A percentile compares a stretch with the other conserved stretches of the same genome.
These are phyloP conservation scores for Cyprinodon diabolis DNA, from an alignment of 2,797 vertebrate genomes.

Conservation along the genomic window DNA sequence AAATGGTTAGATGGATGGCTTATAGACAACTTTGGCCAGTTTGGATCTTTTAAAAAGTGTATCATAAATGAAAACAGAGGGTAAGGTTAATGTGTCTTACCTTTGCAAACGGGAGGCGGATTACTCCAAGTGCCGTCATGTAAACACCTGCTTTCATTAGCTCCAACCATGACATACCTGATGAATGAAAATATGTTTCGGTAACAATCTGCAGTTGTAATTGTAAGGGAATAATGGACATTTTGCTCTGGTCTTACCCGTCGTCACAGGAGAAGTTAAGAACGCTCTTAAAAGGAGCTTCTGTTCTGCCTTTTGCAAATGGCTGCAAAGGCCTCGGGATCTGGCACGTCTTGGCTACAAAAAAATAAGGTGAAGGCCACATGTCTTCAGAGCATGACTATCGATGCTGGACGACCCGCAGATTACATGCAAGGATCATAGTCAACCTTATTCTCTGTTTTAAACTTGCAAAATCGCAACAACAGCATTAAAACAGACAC, in stretches of 20 bases:
- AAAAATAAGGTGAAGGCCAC: slow-evolving; percentile 3
- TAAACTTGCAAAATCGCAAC: not conserved
- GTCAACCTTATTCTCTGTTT: not conserved
- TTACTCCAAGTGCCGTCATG: slow-evolving; percentile 85
- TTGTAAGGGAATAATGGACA: no score
- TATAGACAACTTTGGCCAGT: not conserved
- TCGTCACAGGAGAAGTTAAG: slow-evolving; percentile 84
- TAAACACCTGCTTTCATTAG: slow-evolving; percentile 81
- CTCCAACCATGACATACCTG: slow-evolving; percentile 86
- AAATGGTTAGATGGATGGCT: no score
- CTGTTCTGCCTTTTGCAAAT: slow-evolving; percentile 72
- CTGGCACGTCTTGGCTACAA: slow-evolving; percentile 83
- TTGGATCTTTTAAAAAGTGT: not conserved
- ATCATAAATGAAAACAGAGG: not conserved
- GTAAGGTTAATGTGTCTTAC: slow-evolving; percentile 65
- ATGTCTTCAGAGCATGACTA: not conserved
- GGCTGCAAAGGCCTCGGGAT: slow-evolving; percentile 77
- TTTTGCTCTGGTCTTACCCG: slow-evolving; percentile 78
- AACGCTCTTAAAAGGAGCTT: slow-evolving; percentile 77
- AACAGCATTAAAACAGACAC: not conserved
- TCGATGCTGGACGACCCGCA: not conserved
- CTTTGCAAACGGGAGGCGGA: slow-evolving; percentile 79
- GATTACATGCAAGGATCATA: not conserved
- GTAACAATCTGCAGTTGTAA: not conserved
- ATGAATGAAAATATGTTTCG: slow-evolving; percentile 16